These are phyloP conservation scores for Lycopodina hypogea DNA, from an alignment of 37 sponge, comb jelly and placozoan genomes.

Conservation along the genomic window DNA sequence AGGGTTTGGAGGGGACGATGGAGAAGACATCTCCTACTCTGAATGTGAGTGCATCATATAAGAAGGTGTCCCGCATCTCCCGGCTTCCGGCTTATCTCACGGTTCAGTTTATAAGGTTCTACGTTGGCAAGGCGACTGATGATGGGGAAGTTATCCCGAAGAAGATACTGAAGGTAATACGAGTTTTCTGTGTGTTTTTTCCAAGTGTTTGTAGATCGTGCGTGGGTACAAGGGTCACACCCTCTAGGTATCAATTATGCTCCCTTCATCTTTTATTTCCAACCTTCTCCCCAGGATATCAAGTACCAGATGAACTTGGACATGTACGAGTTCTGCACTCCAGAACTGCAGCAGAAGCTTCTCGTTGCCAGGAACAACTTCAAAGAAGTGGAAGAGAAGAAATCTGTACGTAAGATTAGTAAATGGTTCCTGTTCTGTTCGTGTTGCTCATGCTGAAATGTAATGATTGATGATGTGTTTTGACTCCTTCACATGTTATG, in stretches of 20 bases:
- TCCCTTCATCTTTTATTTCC: neutral
- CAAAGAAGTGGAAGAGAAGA: constrained; percentile 87
- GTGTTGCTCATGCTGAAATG: no score
- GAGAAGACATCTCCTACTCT: constrained; percentile 83
- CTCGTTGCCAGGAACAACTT: constrained; percentile 53
- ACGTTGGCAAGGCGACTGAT: constrained; percentile 69
- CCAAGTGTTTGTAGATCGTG: neutral
- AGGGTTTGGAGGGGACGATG: constrained; percentile 80
- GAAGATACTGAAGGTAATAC: constrained; percentile 73
- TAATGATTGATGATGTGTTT: no score
- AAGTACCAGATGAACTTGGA: constrained; percentile 85
- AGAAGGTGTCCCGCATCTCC: constrained; percentile 74
- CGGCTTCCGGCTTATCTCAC: constrained; percentile 91
- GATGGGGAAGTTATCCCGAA: constrained; percentile 68
- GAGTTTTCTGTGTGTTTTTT: neutral
- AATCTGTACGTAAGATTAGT: constrained; percentile 29
- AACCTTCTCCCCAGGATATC: constrained; percentile 63
- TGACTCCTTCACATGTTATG: no score
- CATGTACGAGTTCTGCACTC: constrained; percentile 85
- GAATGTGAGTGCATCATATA: constrained; percentile 82
- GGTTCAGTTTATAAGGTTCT: constrained; percentile 92
- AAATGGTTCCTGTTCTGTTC: no score
- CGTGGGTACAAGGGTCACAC: no score
- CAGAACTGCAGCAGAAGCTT: constrained; percentile 85
- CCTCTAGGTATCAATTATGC: neutral